Percentiles rank a stretch among this genome's conserved stretches.
phyloP scores from a whole-genome alignment of 1,140 invertebrate species.

The Laodelphax striatellus region DNA sequence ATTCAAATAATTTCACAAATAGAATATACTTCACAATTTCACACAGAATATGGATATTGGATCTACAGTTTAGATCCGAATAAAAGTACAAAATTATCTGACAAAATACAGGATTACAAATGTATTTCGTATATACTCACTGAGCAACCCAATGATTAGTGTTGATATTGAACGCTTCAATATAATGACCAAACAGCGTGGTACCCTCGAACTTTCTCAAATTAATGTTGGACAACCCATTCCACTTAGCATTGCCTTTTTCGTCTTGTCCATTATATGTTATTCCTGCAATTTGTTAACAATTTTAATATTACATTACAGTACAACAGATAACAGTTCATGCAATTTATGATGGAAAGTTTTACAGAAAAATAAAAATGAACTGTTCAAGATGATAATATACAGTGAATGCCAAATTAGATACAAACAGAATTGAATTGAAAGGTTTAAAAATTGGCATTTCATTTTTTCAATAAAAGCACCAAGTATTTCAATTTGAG shows the following conservation, averaged over 20 bases:
- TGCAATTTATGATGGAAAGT: too few relatives aligned
- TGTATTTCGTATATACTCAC: conserved; percentile 34
- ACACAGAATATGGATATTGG: too few relatives aligned
- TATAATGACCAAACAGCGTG: conserved; percentile 68
- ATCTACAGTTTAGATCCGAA: not conserved
- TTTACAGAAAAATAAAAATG: too few relatives aligned
- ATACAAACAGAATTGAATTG: too few relatives aligned
- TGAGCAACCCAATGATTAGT: conserved; percentile 86
- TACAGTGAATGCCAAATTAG: too few relatives aligned
- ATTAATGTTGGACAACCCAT: conserved; percentile 78
- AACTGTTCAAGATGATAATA: too few relatives aligned
- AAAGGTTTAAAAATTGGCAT: too few relatives aligned
- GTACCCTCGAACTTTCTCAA: conserved; percentile 62
- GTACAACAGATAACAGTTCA: not conserved
- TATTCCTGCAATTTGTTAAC: conserved; percentile 54
- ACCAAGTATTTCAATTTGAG: too few relatives aligned
- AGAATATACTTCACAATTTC: too few relatives aligned
- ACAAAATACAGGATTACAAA: too few relatives aligned
- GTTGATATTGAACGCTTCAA: conserved; percentile 83
- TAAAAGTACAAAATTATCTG: not conserved
- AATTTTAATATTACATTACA: conserved; percentile 31
- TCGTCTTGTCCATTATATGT: conserved; percentile 65
- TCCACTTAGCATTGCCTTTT: conserved; percentile 53
- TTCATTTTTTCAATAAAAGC: too few relatives aligned
- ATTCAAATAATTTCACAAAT: too few relatives aligned